Percentiles rank a stretch among this genome's conserved stretches.
These are phyloP conservation scores for Drosophila tani DNA, from an alignment of 1,140 invertebrate genomes.

Conservation along the genomic window DNA sequence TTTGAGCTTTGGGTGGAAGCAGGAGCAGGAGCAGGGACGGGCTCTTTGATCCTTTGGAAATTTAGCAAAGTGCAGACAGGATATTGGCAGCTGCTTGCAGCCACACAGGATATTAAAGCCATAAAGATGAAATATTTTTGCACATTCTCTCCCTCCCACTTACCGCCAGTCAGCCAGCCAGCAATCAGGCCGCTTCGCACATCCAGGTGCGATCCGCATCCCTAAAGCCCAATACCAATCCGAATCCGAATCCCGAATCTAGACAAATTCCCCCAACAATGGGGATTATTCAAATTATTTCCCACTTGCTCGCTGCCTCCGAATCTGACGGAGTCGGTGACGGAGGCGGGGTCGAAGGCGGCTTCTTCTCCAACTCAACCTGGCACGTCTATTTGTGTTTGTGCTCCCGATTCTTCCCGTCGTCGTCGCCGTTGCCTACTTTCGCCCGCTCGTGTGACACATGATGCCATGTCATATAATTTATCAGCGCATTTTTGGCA, in stretches of 20 bases:
- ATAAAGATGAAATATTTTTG: constrained; percentile 58
- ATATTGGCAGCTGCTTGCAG: constrained; percentile 56
- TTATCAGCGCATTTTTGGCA: constrained; percentile 65
- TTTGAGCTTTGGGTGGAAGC: constrained; percentile 25
- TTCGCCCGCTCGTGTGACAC: constrained; percentile 42
- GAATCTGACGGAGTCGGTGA: constrained; percentile 28
- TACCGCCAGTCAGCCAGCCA: background rate
- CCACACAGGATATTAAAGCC: constrained; percentile 62
- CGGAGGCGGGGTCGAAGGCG: background rate
- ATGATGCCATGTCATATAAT: constrained; percentile 62
- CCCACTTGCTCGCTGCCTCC: constrained; percentile 33
- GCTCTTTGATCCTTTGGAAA: constrained; percentile 48
- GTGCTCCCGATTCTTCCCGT: constrained; percentile 10
- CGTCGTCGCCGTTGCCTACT: constrained; percentile 1
- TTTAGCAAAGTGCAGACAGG: constrained; percentile 61
- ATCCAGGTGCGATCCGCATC: constrained; percentile 18
- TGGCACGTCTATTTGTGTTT: constrained; percentile 52
- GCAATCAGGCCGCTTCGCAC: constrained; percentile 27
- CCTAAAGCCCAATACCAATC: constrained; percentile 8
- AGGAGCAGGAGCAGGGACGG: background rate
- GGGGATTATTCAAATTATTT: constrained; percentile 54
- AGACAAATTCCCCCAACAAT: constrained; percentile 53
- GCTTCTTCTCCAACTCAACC: constrained; percentile 25
- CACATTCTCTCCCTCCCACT: background rate
- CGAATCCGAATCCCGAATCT: constrained; percentile 31